phyloP scores from a whole-genome alignment of 1,140 invertebrate genomes.

The Euwallacea similis region DNA sequence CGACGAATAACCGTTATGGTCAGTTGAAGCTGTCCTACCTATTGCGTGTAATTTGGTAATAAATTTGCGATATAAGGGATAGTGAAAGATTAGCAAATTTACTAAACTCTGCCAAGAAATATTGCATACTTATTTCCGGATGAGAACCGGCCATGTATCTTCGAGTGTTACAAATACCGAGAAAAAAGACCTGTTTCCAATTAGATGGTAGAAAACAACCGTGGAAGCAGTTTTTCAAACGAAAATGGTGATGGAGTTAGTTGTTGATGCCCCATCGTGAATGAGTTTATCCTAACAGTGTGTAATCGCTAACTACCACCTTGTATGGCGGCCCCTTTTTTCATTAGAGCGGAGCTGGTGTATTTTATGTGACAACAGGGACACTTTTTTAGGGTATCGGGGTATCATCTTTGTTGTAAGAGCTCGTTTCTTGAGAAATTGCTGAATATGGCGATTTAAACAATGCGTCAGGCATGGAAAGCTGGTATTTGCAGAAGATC shows the following conservation, averaged over 20 bases:
- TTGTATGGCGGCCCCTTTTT: constrained; percentile 24
- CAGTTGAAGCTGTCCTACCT: constrained; percentile 5
- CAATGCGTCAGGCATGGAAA: too few relatives aligned
- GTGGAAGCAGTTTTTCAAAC: constrained; percentile 14
- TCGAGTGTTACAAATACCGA: neutral
- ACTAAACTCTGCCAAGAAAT: too few relatives aligned
- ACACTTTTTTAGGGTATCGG: constrained; percentile 35
- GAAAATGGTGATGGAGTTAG: constrained; percentile 22
- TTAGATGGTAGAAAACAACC: constrained; percentile 25
- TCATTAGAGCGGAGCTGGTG: constrained; percentile 24
- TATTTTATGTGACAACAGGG: constrained; percentile 22
- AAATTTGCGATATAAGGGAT: too few relatives aligned
- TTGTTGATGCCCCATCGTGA: constrained; percentile 22
- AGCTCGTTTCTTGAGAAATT: constrained; percentile 9
- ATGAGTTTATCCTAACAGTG: constrained; percentile 36
- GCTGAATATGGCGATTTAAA: neutral
- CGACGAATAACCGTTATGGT: constrained; percentile 31
- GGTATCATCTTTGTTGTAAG: constrained; percentile 29
- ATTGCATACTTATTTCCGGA: too few relatives aligned
- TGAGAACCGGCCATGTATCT: constrained; percentile 1
- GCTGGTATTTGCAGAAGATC: too few relatives aligned
- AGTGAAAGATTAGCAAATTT: too few relatives aligned
- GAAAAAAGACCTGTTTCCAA: constrained; percentile 32
- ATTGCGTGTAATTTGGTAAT: too few relatives aligned
- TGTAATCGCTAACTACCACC: constrained; percentile 29